Conservation (phyloP, 2,888 invertebrate genomes). For the Drosophila greeni region DNA sequence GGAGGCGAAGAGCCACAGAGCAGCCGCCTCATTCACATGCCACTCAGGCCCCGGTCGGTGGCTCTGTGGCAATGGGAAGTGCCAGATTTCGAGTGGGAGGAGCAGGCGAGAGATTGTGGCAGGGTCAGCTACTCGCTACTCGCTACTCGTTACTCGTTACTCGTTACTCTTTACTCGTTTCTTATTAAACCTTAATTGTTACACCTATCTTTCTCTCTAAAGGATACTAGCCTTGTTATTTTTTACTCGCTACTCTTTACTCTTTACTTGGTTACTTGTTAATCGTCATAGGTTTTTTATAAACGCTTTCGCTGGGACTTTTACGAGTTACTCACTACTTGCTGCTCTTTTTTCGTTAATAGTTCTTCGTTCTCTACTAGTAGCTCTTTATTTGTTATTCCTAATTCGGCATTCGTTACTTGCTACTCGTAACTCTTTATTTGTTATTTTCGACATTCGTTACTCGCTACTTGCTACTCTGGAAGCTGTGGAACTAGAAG, state of each 20-base stretch:
- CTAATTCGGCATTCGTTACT: no score
- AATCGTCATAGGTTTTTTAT: no score
- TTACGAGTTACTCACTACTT: not conserved
- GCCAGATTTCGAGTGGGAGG: constrained; percentile 13
- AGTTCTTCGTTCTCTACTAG: not conserved
- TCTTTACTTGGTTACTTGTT: not conserved
- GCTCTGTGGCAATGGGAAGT: constrained; percentile 12
- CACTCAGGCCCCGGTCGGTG: constrained; percentile 48
- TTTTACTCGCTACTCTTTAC: not conserved
- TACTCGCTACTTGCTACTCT: not conserved
- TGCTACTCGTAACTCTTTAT: not conserved
- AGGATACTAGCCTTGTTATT: not conserved
- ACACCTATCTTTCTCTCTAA: no score
- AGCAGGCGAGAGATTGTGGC: constrained; percentile 39
- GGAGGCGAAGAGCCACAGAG: constrained; percentile 3
- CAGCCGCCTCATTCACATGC: constrained; percentile 68
- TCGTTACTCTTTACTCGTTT: no score
- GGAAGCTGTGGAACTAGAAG: no score
- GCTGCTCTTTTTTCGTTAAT: not conserved
- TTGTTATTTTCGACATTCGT: not conserved
- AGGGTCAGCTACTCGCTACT: not conserved
- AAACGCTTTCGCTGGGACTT: not conserved
- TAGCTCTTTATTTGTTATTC: not conserved
- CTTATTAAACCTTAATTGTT: no score
- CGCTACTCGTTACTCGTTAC: not conserved